phyloP scores from a whole-genome alignment of 2,113 vertebrate genomes.

The Mormoops blainvillei region DNA sequence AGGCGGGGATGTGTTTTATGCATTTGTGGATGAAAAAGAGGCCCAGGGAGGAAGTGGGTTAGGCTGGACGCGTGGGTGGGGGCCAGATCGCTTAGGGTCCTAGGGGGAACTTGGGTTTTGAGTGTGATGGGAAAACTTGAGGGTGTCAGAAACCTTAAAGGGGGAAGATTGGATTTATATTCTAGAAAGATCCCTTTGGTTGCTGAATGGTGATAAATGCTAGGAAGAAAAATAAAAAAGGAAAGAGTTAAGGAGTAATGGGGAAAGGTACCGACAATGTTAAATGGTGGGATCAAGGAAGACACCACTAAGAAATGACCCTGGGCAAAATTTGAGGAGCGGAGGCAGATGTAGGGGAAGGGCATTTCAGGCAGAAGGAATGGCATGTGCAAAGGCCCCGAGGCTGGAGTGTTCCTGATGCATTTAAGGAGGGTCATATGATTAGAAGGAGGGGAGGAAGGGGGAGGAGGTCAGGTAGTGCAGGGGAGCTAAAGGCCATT shows the following conservation, averaged over 20 bases:
- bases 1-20: not conserved
- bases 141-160: not conserved
- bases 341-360: not conserved
- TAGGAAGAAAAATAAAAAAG: not conserved
- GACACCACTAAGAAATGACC: not conserved
- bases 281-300: not conserved
- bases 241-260: not conserved
- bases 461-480: not conserved
- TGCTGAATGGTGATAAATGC: not conserved
- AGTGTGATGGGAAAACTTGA: not conserved
- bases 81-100: not conserved
- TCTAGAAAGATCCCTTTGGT: not conserved
- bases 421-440: not conserved
- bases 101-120: not conserved
- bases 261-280: not conserved
- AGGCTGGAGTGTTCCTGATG: not conserved
- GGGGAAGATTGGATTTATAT: not conserved
- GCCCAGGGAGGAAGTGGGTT: not conserved
- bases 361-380: not conserved
- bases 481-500: too few relatives aligned
- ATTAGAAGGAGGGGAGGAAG: not conserved
- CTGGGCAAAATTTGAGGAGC: not conserved
- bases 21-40: not conserved
- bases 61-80: too few relatives aligned
- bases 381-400: not conserved